phyloP scores from a whole-genome alignment of 2,888 invertebrate species.

The Beris chalybata region DNA sequence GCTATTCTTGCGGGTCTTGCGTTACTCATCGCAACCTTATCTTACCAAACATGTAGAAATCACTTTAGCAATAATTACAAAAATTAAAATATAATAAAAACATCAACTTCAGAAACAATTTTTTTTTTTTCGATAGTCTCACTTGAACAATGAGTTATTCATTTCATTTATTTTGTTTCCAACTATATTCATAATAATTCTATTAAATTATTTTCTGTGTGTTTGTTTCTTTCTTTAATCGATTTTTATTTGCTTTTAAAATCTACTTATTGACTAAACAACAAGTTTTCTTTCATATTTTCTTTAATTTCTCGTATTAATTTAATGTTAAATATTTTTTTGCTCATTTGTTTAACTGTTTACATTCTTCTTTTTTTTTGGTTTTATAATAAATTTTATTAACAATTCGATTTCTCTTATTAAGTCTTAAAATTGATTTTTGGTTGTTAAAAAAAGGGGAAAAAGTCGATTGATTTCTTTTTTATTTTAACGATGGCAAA shows the following conservation, averaged over 20 bases:
- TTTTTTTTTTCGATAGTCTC: too few species aligned
- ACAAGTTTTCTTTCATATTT: constrained; percentile 21
- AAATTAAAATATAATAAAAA: too few species aligned
- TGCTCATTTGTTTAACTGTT: constrained; percentile 5
- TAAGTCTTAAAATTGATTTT: constrained; percentile 16
- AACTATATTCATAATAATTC: too few species aligned
- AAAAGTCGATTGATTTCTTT: background rate
- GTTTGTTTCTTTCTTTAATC: background rate
- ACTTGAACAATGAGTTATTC: too few species aligned
- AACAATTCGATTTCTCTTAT: constrained; percentile 29
- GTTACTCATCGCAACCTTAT: too few species aligned
- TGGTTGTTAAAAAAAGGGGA: background rate
- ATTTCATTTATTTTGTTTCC: too few species aligned
- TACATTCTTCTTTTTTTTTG: constrained; percentile 5
- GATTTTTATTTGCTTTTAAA: constrained; percentile 25
- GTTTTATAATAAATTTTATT: constrained; percentile 17
- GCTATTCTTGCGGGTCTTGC: too few species aligned
- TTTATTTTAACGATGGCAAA: background rate
- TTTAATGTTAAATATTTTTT: constrained; percentile 14
- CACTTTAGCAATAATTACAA: too few species aligned
- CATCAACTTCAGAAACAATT: too few species aligned
- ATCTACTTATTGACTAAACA: constrained; percentile 35
- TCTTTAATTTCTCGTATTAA: constrained; percentile 11
- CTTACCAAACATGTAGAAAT: too few species aligned
- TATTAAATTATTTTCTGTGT: too few species aligned